A percentile compares a stretch with the other conserved stretches of the same genome.
Evolutionary conservation across 2,888 invertebrate species (phyloP).

Genomic region (Papilio elwesi): DNA sequence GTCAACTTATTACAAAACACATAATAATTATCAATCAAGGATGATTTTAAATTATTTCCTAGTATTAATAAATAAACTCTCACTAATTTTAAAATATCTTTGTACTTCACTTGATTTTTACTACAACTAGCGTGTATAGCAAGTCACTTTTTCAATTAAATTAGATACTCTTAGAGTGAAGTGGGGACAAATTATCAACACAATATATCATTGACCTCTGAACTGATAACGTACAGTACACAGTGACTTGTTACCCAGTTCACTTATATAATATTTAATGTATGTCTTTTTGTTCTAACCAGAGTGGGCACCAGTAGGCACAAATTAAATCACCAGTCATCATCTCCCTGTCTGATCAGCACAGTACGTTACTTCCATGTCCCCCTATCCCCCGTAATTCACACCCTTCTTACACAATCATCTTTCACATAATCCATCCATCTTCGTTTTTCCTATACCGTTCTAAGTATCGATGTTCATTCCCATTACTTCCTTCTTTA

Average conservation of each 20-base stretch:
- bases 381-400: too few species aligned
- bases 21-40: not conserved
- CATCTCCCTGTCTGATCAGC: too few species aligned
- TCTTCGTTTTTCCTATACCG: too few species aligned
- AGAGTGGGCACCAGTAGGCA: too few species aligned
- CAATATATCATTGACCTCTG: conserved; percentile 28
- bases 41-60: too few species aligned
- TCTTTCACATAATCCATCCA: too few species aligned
- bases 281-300: not conserved
- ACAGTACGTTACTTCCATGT: too few species aligned
- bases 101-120: not conserved
- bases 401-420: too few species aligned
- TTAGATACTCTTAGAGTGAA: not conserved
- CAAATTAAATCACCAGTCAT: too few species aligned
- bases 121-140: not conserved
- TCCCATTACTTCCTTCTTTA: too few species aligned
- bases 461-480: too few species aligned
- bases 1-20: not conserved
- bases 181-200: conserved; percentile 23
- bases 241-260: not conserved
- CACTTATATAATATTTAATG: not conserved
- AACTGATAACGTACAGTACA: conserved; percentile 27
- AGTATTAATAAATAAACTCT: not conserved
- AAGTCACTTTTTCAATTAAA: conserved; percentile 2
- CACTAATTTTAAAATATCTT: not conserved